These are phyloP conservation scores for Scaptomyza reducta DNA, from an alignment of 2,888 invertebrate genomes.

Conservation along the genomic window DNA sequence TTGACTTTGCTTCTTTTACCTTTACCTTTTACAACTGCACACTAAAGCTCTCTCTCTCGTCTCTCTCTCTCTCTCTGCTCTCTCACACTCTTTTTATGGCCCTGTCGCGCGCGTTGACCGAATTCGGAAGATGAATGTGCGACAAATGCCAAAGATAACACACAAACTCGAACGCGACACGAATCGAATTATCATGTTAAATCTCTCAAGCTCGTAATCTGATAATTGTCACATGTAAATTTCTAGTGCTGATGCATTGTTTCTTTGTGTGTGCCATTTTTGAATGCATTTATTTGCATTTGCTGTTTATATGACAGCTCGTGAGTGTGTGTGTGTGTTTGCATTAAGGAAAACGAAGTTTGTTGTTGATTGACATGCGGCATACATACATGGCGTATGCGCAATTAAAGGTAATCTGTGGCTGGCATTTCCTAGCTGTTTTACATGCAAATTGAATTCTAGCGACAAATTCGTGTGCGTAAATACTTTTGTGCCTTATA, in stretches of 20 bases:
- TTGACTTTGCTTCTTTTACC: conserved; percentile 30
- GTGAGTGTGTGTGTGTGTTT: neutral
- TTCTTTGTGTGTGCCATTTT: conserved; percentile 28
- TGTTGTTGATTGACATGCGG: conserved; percentile 62
- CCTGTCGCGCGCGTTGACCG: conserved; percentile 66
- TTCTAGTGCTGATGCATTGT: conserved; percentile 63
- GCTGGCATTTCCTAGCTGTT: conserved; percentile 59
- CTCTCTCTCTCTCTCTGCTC: conserved; percentile 1
- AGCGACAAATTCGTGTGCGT: conserved; percentile 19
- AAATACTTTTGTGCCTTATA: neutral
- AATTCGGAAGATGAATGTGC: conserved; percentile 76
- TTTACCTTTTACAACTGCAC: conserved; percentile 32
- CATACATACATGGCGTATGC: conserved; percentile 75
- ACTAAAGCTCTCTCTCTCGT: neutral
- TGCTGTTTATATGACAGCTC: conserved; percentile 37
- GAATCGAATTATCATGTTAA: conserved; percentile 54
- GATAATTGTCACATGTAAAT: conserved; percentile 68
- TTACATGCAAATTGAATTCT: conserved; percentile 48
- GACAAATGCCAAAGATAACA: conserved; percentile 59
- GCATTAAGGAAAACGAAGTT: conserved; percentile 54
- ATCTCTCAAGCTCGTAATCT: conserved; percentile 45
- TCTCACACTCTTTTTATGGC: conserved; percentile 49
- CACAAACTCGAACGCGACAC: conserved; percentile 36
- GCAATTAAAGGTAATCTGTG: conserved; percentile 69
- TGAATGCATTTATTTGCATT: conserved; percentile 27